These are phyloP conservation scores for Cladopsammia gracilis DNA, from an alignment of 64 coral and sea anemone genomes.

Conservation along the genomic window DNA sequence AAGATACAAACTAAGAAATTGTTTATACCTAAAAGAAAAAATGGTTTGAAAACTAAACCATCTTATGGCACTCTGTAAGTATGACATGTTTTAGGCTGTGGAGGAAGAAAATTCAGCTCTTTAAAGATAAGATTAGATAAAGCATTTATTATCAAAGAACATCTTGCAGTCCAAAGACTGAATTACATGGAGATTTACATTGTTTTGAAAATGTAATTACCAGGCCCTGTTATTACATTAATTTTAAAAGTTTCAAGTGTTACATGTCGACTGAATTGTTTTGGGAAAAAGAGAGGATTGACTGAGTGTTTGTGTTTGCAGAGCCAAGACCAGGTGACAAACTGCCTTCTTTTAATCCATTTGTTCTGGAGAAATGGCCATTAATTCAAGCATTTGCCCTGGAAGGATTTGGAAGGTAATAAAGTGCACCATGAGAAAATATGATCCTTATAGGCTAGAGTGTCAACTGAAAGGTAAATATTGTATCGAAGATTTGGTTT, in stretches of 20 bases:
- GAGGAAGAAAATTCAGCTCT: not conserved
- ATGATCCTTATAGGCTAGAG: not conserved
- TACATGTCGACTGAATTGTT: not conserved
- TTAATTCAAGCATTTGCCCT: slow-evolving; percentile 95
- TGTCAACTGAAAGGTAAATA: too few relatives aligned
- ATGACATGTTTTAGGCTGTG: too few relatives aligned
- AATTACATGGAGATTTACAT: not conserved
- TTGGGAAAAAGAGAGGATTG: too few relatives aligned
- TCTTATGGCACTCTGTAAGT: too few relatives aligned
- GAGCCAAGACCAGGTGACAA: slow-evolving; percentile 61
- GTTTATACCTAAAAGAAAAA: not conserved
- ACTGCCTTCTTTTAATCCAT: slow-evolving; percentile 77
- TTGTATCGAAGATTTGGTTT: too few relatives aligned
- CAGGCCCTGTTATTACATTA: not conserved
- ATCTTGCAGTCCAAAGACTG: too few relatives aligned
- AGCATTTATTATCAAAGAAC: too few relatives aligned
- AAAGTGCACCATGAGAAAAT: not conserved
- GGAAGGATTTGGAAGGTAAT: slow-evolving; percentile 89
- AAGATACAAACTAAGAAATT: not conserved
- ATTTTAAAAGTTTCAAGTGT: not conserved
- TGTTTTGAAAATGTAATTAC: not conserved
- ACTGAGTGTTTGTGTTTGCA: not conserved
- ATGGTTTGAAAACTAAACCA: too few relatives aligned
- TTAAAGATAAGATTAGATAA: not conserved
- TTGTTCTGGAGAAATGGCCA: slow-evolving; percentile 91